Conservation (phyloP, 2,113 vertebrate genomes). For the Corythornis madagascariensis region DNA sequence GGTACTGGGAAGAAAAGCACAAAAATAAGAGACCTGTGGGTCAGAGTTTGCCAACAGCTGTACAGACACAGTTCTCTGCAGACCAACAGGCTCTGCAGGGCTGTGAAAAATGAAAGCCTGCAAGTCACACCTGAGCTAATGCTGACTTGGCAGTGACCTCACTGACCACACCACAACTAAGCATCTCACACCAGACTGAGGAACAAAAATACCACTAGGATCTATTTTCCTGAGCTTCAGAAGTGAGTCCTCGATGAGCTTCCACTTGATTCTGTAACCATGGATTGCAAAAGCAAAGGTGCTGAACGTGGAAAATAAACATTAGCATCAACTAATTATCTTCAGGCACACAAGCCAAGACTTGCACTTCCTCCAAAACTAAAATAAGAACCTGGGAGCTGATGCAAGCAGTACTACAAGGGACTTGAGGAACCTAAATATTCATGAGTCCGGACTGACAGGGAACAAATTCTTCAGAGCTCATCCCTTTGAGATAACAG, state of each 20-base stretch:
- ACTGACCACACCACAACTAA: neutral
- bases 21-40: neutral
- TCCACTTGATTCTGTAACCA: neutral
- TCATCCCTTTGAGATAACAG: slow-evolving; percentile 38
- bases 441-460: slow-evolving; percentile 25
- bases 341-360: neutral
- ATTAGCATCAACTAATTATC: slow-evolving; percentile 25
- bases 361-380: neutral
- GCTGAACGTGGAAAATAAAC: neutral
- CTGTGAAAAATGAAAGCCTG: neutral
- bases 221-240: neutral
- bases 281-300: slow-evolving; percentile 18
- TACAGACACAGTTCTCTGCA: neutral
- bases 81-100: rapidly evolving
- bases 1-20: neutral
- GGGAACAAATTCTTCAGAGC: slow-evolving; percentile 27
- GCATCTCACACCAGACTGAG: neutral
- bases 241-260: neutral
- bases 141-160: neutral
- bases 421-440: slow-evolving; percentile 26
- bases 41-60: neutral
- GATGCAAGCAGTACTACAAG: slow-evolving; percentile 16
- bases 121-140: neutral
- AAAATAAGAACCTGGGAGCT: slow-evolving; percentile 38
- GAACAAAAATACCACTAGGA: neutral